Percentiles rank a stretch among this genome's conserved stretches.
phyloP scores from a whole-genome alignment of 2,888 invertebrate genomes.

The Heliconius ethilla region DNA sequence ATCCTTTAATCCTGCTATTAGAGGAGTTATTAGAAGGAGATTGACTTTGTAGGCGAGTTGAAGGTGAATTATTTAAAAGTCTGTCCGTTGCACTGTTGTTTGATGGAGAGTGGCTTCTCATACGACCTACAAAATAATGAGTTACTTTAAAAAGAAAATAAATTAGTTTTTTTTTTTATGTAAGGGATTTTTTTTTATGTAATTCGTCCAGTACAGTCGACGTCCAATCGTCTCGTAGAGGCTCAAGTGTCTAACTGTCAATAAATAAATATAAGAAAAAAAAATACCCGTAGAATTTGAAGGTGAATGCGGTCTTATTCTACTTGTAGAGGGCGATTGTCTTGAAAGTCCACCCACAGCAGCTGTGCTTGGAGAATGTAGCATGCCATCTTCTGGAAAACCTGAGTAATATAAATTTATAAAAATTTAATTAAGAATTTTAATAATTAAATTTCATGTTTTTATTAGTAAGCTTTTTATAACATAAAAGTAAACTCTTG shows the following conservation, averaged over 20 bases:
- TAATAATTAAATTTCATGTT: no score
- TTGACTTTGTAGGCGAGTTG: slow-evolving; percentile 65
- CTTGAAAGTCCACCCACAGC: slow-evolving; percentile 64
- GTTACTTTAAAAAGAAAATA: not conserved
- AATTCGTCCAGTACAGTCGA: no score
- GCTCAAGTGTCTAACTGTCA: no score
- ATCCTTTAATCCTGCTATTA: slow-evolving; percentile 65
- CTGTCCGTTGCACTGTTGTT: slow-evolving; percentile 68
- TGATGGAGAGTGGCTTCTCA: slow-evolving; percentile 73
- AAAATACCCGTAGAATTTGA: slow-evolving; percentile 63
- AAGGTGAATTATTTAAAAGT: slow-evolving; percentile 63
- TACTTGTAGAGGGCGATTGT: slow-evolving; percentile 61
- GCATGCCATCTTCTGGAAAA: slow-evolving; percentile 76
- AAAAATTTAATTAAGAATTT: not conserved
- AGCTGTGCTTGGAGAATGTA: slow-evolving; percentile 73
- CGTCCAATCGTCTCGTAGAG: no score
- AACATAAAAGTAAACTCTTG: no score
- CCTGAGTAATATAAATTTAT: slow-evolving; percentile 53
- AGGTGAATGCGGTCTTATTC: slow-evolving; percentile 66
- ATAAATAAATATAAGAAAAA: no score
- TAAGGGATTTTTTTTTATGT: not conserved
- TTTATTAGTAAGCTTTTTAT: no score
- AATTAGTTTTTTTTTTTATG: not conserved
- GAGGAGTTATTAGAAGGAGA: slow-evolving; percentile 72
- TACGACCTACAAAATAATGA: slow-evolving; percentile 56